Evolutionary conservation across 2,888 invertebrate species (phyloP).

Genomic region (Entomobrya proxima): DNA sequence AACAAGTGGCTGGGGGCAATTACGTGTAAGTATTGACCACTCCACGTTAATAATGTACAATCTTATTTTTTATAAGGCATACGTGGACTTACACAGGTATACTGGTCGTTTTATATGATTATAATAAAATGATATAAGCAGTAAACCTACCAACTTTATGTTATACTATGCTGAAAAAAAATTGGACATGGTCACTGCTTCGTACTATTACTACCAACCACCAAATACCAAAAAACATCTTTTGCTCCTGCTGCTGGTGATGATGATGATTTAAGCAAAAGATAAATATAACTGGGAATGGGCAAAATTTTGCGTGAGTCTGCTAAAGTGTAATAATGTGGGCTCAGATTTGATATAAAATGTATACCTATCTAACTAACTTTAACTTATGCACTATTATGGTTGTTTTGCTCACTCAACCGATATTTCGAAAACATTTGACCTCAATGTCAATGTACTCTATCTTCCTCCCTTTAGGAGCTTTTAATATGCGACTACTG

Average conservation of each 20-base stretch:
- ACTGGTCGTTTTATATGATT: not conserved
- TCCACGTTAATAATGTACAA: slow-evolving; percentile 37
- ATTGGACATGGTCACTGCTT: slow-evolving; percentile 66
- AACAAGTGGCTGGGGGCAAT: slow-evolving; percentile 37
- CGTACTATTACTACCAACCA: slow-evolving; percentile 25
- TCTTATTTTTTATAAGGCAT: slow-evolving; percentile 26
- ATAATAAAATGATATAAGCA: not conserved
- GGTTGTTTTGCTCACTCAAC: slow-evolving; percentile 68
- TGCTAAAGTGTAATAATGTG: not conserved
- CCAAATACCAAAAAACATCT: slow-evolving; percentile 14
- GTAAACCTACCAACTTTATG: not conserved
- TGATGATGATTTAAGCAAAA: slow-evolving; percentile 55
- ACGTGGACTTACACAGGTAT: slow-evolving; percentile 1
- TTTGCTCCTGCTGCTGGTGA: slow-evolving; percentile 14
- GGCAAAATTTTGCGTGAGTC: slow-evolving; percentile 67
- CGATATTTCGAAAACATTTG: slow-evolving; percentile 67
- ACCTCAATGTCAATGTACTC: slow-evolving; percentile 70
- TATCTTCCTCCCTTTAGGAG: slow-evolving; percentile 58
- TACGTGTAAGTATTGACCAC: slow-evolving; percentile 64
- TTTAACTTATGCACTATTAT: slow-evolving; percentile 14
- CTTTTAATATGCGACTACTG: not conserved
- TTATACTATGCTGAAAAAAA: slow-evolving; percentile 39
- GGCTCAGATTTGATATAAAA: slow-evolving; percentile 13
- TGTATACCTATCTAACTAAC: not conserved
- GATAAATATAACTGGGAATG: slow-evolving; percentile 69